Evolutionary conservation across 2,888 invertebrate species (phyloP), one percentile per base, ranked within the genome.

Genomic region (Mimumesa dahlbomi): DNA sequence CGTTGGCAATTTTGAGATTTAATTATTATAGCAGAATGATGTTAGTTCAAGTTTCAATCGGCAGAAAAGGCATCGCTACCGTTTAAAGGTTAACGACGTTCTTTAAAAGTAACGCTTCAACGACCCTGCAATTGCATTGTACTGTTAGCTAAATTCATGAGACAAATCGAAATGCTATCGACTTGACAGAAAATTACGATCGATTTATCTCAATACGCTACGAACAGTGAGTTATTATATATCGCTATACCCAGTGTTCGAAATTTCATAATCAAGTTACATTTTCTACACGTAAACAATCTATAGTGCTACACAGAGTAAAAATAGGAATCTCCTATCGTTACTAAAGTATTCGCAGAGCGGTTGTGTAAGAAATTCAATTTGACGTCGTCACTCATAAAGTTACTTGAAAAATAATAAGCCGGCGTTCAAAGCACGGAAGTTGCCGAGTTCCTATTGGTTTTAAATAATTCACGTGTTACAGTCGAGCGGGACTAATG

Each of bases 71-170:
- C 66, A 76, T 63, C 25, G 36, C 43, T 22, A 16, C 57, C 49
- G 45, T 43, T 6, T n/a, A 46, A 42, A 54, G 70, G 71, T 63
- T 63, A 63, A 63, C 21, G 64, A 18, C 54, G 42, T 43, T 58
- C 21, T 25, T 45, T 40, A 52, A 34, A 59, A 13, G 13, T 48
- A 50, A 38, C 52, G 38, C 16, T 13, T 34, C 43, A 40, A n/a
- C 34, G 25, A 40, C 25, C 25, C 54, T 16, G 45, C n/a, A 40
- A 31, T 45, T 16, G 43, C 36, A 50, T 58, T 1, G 11, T 11
- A 40, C 13, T n/a, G 11, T 43, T 34, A 4, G 31, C 64, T 70
- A 56, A 68, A 31, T 69, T 69, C 69, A 40, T 2, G 25, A n/a
- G 7, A 16, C 0, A n/a, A 9, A 34, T 34, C 34, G n/a, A 34